Conservation (phyloP, 2,113 vertebrate species). For the Nicator chloris region DNA sequence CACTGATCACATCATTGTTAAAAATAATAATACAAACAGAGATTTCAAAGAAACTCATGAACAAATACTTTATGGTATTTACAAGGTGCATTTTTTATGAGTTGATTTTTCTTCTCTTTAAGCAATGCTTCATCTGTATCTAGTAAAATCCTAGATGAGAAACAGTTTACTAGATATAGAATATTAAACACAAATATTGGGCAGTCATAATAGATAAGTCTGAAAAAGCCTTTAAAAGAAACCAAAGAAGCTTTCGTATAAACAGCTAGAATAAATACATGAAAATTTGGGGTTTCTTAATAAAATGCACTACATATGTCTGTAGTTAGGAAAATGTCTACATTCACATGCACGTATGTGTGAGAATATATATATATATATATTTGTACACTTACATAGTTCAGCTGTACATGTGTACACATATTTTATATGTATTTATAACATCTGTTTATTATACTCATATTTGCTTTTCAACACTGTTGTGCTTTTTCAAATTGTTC, state of each 20-base stretch:
- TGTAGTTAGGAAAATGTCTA: neutral
- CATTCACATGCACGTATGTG: neutral
- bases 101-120: conserved; percentile 41
- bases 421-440: conserved; percentile 43
- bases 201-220: neutral
- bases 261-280: conserved; percentile 17
- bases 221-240: conserved; percentile 1
- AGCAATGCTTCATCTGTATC: neutral
- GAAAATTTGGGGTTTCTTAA: conserved; percentile 4
- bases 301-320: conserved; percentile 8
- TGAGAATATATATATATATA: conserved; percentile 13
- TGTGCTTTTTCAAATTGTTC: neutral
- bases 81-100: conserved; percentile 58
- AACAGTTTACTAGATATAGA: conserved; percentile 14
- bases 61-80: conserved; percentile 47
- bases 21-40: conserved; percentile 41
- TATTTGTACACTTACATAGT: neutral
- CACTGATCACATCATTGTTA: neutral
- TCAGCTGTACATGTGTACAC: neutral
- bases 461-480: neutral
- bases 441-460: conserved; percentile 49
- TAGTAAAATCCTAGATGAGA: conserved; percentile 17
- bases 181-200: conserved; percentile 28
- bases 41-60: conserved; percentile 33
- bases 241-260: neutral